A percentile compares a stretch with the other conserved stretches of the same genome.
phyloP scores from a whole-genome alignment of 2,113 vertebrate species.

The Psammodynastes pulverulentus region DNA sequence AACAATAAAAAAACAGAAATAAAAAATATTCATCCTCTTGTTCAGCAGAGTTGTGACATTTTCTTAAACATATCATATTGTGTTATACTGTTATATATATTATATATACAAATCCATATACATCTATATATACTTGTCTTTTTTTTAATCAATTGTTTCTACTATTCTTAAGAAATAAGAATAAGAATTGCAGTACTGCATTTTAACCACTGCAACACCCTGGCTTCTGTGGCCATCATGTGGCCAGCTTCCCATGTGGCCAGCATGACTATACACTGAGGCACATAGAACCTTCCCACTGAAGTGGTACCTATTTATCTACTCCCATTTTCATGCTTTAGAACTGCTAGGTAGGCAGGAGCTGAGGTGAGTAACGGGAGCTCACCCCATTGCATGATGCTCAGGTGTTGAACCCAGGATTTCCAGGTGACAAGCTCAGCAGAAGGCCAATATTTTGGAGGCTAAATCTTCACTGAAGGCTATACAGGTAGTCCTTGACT shows the following conservation, averaged over 20 bases:
- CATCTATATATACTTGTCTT: too few species aligned
- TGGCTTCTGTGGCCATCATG: too few species aligned
- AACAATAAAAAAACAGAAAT: too few species aligned
- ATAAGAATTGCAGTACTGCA: too few species aligned
- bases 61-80: too few species aligned
- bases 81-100: too few species aligned
- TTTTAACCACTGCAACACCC: too few species aligned
- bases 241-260: not conserved
- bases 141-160: too few species aligned
- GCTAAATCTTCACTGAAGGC: not conserved
- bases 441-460: not conserved
- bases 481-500: not conserved
- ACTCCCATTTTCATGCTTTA: not conserved
- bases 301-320: not conserved
- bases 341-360: not conserved
- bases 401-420: not conserved
- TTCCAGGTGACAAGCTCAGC: not conserved
- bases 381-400: not conserved
- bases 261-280: not conserved
- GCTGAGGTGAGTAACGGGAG: not conserved
- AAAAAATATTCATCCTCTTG: too few species aligned
- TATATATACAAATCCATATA: too few species aligned
- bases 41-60: too few species aligned
- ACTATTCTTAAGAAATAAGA: too few species aligned
- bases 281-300: not conserved